Evolutionary conservation across 2,888 invertebrate species (phyloP).

Genomic region (Lepidocyrtinus sp.): DNA sequence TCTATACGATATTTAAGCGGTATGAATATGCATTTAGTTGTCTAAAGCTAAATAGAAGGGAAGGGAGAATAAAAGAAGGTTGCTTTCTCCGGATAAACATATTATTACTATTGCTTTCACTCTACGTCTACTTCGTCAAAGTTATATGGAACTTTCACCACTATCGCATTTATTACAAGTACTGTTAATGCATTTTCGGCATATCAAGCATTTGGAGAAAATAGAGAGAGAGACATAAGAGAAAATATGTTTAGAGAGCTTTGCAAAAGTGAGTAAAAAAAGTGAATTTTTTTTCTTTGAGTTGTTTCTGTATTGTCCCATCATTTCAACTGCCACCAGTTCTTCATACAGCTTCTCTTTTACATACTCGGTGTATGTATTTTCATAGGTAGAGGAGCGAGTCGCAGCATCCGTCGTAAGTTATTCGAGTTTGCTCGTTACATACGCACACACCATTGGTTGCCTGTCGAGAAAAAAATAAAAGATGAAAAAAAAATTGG

Average conservation of each 20-base stretch:
- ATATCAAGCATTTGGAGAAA: slow-evolving; percentile 14
- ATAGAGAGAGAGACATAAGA: slow-evolving; percentile 38
- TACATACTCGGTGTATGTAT: background rate
- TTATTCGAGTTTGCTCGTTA: slow-evolving; percentile 60
- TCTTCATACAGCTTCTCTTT: slow-evolving; percentile 3
- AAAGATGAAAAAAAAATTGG: slow-evolving; percentile 49
- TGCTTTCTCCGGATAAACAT: slow-evolving; percentile 35
- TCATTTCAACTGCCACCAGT: slow-evolving; percentile 15
- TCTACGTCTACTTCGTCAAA: background rate
- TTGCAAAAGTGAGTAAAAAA: background rate
- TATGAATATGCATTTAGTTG: slow-evolving; percentile 42
- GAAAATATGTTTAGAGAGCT: slow-evolving; percentile 41
- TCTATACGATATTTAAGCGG: slow-evolving; percentile 14
- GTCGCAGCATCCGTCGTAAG: slow-evolving; percentile 53
- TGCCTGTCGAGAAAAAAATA: slow-evolving; percentile 36
- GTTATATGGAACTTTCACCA: slow-evolving; percentile 27
- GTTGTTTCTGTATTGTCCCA: slow-evolving; percentile 21
- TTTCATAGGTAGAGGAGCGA: slow-evolving; percentile 27
- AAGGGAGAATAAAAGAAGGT: slow-evolving; percentile 27
- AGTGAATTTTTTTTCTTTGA: slow-evolving; percentile 32
- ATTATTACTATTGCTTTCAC: slow-evolving; percentile 19
- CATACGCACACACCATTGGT: slow-evolving; percentile 62
- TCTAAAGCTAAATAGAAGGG: background rate
- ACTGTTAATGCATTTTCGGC: slow-evolving; percentile 35
- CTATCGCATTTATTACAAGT: slow-evolving; percentile 24